Evolutionary conservation across 2,113 vertebrate species (phyloP).

Genomic region (Salvelinus namaycush): DNA sequence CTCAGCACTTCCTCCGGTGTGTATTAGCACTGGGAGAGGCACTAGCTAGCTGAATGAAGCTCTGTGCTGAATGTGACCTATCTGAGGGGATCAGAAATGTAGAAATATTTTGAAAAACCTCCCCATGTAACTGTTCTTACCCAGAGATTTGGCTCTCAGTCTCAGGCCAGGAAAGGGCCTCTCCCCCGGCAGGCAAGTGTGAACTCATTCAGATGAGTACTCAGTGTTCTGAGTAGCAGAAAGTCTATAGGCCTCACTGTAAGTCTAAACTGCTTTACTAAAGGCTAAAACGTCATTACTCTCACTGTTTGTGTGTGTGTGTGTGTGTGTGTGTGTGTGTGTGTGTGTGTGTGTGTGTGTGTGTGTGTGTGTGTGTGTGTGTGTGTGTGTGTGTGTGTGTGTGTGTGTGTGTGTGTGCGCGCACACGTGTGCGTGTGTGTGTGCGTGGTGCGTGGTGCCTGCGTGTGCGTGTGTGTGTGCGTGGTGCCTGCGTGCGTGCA

Average conservation of each 20-base stretch:
- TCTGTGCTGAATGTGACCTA: constrained; percentile 9
- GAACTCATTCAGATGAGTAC: no score
- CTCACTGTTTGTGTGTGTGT: background rate
- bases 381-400: background rate
- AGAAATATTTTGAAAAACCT: constrained; percentile 6
- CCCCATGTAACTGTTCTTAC: background rate
- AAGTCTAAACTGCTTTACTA: no score
- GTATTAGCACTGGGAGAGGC: constrained; percentile 13
- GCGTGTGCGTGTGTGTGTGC: background rate
- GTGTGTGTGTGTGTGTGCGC: background rate
- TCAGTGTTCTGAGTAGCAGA: constrained; percentile 32
- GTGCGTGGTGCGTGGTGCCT: background rate
- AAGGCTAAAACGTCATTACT: no score
- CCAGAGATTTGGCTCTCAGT: background rate
- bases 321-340: no score
- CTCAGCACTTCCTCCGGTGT: constrained; percentile 35
- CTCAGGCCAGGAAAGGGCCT: background rate
- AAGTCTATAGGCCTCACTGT: background rate
- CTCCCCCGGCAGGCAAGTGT: constrained; percentile 14
- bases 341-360: no score
- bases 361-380: background rate
- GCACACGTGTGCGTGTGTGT: background rate
- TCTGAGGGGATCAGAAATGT: constrained; percentile 13
- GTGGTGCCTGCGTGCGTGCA: background rate
- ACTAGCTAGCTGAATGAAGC: constrained; percentile 18